Evolutionary conservation across 2,797 vertebrate genomes (phyloP).

Genomic region (Sitta carolinensis): DNA sequence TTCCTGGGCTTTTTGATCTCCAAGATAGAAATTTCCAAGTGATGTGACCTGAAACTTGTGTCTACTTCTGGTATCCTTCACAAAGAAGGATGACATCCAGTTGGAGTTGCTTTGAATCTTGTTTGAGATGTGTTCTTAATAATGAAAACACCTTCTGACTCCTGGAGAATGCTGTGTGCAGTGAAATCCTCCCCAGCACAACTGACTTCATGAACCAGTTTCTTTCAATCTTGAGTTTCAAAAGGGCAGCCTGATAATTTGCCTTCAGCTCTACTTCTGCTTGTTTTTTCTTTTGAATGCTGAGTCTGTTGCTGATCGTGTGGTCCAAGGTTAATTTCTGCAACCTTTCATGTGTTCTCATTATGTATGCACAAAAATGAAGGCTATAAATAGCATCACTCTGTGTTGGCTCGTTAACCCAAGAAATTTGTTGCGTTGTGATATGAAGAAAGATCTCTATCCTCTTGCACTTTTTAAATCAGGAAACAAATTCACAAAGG

Average conservation of each 20-base stretch:
- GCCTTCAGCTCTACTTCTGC: background rate
- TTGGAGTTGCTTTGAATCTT: background rate
- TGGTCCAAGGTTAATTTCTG: conserved; percentile 14
- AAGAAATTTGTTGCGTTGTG: background rate
- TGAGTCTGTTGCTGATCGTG: background rate
- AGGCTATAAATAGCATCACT: background rate
- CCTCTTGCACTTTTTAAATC: background rate
- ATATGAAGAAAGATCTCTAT: background rate
- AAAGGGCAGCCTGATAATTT: background rate
- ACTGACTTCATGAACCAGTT: background rate
- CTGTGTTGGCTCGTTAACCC: background rate
- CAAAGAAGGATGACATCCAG: rapidly evolving
- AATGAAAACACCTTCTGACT: background rate
- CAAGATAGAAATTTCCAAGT: background rate
- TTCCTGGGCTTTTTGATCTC: background rate
- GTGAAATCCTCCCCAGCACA: background rate
- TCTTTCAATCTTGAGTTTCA: background rate
- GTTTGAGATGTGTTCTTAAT: background rate
- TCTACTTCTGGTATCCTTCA: background rate
- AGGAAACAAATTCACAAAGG: background rate
- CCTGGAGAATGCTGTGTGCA: background rate
- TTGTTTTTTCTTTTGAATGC: background rate
- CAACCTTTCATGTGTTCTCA: background rate
- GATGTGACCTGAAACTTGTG: background rate
- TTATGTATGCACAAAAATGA: background rate